Conservation (phyloP, 2,113 vertebrate species). For the Acrocephalus arundinaceus region DNA sequence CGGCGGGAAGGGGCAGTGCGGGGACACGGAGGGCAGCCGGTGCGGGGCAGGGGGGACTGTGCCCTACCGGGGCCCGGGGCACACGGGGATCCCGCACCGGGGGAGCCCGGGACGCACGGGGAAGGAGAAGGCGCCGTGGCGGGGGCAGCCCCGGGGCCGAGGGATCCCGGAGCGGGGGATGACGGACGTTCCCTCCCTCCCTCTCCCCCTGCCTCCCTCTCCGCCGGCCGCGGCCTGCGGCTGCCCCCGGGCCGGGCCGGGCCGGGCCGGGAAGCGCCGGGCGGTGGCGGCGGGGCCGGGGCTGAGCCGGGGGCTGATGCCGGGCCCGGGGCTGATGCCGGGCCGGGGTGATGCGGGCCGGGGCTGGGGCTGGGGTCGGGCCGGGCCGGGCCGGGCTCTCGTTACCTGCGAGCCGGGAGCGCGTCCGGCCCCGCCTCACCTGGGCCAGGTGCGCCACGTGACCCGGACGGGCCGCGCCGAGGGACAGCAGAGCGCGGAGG, state of each 20-base stretch:
- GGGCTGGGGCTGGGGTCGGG: neutral
- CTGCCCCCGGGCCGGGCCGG: too few species aligned
- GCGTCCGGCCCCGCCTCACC: constrained; percentile 69
- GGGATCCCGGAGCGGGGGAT: neutral
- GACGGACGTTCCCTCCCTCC: neutral
- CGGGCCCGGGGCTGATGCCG: too few species aligned
- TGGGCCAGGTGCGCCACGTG: constrained; percentile 75
- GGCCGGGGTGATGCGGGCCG: neutral
- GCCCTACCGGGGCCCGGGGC: too few species aligned
- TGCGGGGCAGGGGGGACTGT: too few species aligned
- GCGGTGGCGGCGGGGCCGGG: too few species aligned
- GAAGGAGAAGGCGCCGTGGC: neutral
- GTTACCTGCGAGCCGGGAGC: constrained; percentile 72
- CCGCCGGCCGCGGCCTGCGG: neutral
- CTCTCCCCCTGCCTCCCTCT: too few species aligned
- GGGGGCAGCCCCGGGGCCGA: neutral
- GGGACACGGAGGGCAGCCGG: neutral
- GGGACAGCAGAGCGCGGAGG: constrained; percentile 51
- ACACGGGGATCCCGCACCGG: too few species aligned
- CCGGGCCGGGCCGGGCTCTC: neutral
- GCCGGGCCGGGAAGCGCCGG: too few species aligned
- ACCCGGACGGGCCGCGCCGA: constrained; percentile 68
- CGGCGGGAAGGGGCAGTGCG: neutral
- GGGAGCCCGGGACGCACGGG: too few species aligned
- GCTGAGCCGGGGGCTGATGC: too few species aligned